Evolutionary conservation across 2,113 vertebrate species (phyloP), one percentile per base, ranked within the genome.

Genomic region (Octodon degus): DNA sequence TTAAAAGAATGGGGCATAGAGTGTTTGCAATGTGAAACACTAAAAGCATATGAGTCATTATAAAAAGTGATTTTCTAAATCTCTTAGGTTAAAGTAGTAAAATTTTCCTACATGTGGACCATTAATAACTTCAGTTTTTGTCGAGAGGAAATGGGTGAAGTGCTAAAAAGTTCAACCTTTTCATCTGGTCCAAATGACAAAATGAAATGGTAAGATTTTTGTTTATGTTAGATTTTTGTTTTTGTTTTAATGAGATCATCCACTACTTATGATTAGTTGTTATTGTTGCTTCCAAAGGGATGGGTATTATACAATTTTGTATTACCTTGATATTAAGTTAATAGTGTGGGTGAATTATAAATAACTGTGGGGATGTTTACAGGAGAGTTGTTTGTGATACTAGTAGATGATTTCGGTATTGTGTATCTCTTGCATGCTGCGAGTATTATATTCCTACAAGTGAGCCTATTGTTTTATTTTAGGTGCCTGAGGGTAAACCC

Each of bases 401-500:
- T 92, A 53, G 83, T 55, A 93, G 87, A 70, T 97, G 40, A 97
- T 88, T 96, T 97, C 14, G 82, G 7, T 93, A 58, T 94, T 89
- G 50, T 10, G 0, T 94, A 22, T 96, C 9, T 82, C 17, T 86
- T 93, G 11, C 86, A 96, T 84, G 55, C 79, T 95, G 93, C 37
- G 55, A 96, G 50, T 91, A 80, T 85, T 89, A 20, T 77, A 60
- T 96, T 97, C 55, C 94, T 96, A 88, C 72, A 89, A 93, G 37
- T 97, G 92, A 97, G 90, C 74, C 68, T 98, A 0, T 98, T 97
- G 93, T 97, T 97, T 96, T 96, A 70, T 98, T 97, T 93, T 98
- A 99, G 99, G 99, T 99, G 99, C 98, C 99, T 99, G 98, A 99
- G 99, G 98, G 99, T 99, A 97, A 99, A 99, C 98, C 99, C 99